These are phyloP conservation scores for Heptranchias perlo DNA, from an alignment of 2,113 vertebrate species.

Conservation along the genomic window DNA sequence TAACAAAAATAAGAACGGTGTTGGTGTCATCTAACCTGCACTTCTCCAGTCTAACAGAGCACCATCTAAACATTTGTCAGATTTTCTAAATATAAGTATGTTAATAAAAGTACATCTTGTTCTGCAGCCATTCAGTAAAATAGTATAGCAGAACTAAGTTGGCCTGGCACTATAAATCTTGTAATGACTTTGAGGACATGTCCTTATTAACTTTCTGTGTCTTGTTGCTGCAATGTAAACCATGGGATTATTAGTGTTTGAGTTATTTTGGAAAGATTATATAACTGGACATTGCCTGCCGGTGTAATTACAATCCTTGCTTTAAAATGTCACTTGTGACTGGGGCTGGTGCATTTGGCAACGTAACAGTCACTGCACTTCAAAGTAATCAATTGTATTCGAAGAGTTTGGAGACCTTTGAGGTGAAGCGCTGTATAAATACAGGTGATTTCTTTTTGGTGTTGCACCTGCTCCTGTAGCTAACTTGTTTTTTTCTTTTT, in stretches of 20 bases:
- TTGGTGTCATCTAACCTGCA: not conserved
- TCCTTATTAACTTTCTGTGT: not conserved
- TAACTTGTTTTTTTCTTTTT: conserved; percentile 46
- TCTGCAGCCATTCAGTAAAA: not conserved
- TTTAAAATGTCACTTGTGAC: not conserved
- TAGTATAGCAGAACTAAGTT: not conserved
- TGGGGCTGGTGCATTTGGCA: not conserved
- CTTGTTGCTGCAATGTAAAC: not conserved
- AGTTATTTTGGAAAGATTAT: not conserved
- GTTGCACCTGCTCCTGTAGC: conserved; percentile 41
- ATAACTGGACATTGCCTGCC: not conserved
- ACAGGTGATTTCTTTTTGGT: not conserved
- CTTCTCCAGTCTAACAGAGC: not conserved
- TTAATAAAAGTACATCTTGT: not conserved
- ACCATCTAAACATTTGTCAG: not conserved
- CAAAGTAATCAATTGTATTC: not conserved
- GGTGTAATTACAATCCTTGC: not conserved
- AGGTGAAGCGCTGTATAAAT: not conserved
- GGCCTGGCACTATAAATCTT: not conserved
- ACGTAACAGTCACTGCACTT: not conserved
- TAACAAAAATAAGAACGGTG: not conserved
- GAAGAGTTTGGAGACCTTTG: not conserved
- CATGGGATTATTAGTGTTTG: not conserved
- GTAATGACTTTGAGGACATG: not conserved
- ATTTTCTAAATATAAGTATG: not conserved